A percentile compares a stretch with the other conserved stretches of the same genome.
phyloP scores from a whole-genome alignment of 2,797 vertebrate species.

The Brachyrhaphis roseni region DNA sequence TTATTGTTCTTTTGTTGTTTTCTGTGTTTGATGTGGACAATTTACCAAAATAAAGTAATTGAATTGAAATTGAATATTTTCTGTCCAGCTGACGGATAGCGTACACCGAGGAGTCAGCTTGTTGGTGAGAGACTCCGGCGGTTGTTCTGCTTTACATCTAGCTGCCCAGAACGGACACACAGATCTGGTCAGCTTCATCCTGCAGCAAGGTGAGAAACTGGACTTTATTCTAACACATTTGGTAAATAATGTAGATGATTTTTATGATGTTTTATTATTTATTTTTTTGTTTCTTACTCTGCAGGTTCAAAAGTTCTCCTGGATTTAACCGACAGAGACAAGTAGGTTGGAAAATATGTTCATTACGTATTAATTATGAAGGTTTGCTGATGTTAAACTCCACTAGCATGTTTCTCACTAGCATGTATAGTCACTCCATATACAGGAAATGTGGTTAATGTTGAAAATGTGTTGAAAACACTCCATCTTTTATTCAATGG shows the following conservation, averaged over 20 bases:
- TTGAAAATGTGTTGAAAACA: background rate
- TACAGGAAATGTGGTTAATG: background rate
- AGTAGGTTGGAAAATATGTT: slow-evolving; percentile 75
- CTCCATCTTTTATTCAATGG: background rate
- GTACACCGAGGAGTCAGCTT: slow-evolving; percentile 89
- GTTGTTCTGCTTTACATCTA: slow-evolving; percentile 89
- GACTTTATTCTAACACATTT: background rate
- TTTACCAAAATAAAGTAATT: too few species aligned
- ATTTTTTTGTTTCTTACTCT: slow-evolving; percentile 14
- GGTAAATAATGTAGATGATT: background rate
- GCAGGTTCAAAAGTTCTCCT: slow-evolving; percentile 91
- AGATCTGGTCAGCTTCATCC: slow-evolving; percentile 90
- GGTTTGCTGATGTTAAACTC: background rate
- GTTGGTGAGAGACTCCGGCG: slow-evolving; percentile 88
- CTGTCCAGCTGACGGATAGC: slow-evolving; percentile 86
- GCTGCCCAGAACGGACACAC: slow-evolving; percentile 89
- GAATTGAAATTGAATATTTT: too few species aligned
- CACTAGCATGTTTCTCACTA: background rate
- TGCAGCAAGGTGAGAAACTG: slow-evolving; percentile 88
- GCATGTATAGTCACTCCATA: background rate
- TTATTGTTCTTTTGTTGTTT: too few species aligned
- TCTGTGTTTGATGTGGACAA: too few species aligned
- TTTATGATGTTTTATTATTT: background rate
- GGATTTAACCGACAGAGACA: slow-evolving; percentile 92
- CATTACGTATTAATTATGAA: background rate